phyloP scores from a whole-genome alignment of 2,113 vertebrate genomes.

The Hymenochirus boettgeri region DNA sequence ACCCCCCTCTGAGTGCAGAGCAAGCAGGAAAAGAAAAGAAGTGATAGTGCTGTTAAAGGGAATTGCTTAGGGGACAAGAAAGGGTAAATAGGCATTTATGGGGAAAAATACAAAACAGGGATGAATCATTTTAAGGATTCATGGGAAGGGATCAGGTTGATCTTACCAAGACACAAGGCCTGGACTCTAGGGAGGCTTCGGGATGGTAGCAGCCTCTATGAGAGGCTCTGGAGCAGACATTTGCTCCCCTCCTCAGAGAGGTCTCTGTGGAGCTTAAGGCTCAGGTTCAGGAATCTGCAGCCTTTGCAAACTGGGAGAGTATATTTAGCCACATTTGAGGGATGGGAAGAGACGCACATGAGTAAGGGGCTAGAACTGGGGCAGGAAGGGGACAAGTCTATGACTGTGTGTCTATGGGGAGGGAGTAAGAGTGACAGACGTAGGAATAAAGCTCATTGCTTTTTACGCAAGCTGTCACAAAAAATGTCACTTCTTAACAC shows the following conservation, averaged over 20 bases:
- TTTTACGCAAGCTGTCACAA: too few relatives aligned
- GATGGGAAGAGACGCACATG: constrained; percentile 18
- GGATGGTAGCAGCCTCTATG: constrained; percentile 59
- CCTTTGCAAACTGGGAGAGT: constrained; percentile 85
- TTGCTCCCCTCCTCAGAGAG: constrained; percentile 50
- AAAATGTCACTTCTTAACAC: too few relatives aligned
- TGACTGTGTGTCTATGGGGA: background rate
- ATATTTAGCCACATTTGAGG: constrained; percentile 81
- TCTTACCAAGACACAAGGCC: constrained; percentile 79
- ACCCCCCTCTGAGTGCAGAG: background rate
- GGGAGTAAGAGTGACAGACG: background rate
- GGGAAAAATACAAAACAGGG: background rate
- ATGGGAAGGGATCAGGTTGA: background rate
- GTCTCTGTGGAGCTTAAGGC: constrained; percentile 65
- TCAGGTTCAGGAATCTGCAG: constrained; percentile 91
- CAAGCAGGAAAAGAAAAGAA: background rate
- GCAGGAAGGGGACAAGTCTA: constrained; percentile 21
- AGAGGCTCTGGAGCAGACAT: constrained; percentile 57
- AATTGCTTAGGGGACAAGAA: background rate
- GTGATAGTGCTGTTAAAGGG: too few relatives aligned
- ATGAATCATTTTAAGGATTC: background rate
- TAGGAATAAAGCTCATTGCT: too few relatives aligned
- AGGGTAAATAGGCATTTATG: background rate
- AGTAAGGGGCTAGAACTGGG: constrained; percentile 20
- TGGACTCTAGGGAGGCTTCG: constrained; percentile 77